These are phyloP conservation scores for Nebria salina DNA, from an alignment of 2,888 invertebrate species.

Conservation along the genomic window DNA sequence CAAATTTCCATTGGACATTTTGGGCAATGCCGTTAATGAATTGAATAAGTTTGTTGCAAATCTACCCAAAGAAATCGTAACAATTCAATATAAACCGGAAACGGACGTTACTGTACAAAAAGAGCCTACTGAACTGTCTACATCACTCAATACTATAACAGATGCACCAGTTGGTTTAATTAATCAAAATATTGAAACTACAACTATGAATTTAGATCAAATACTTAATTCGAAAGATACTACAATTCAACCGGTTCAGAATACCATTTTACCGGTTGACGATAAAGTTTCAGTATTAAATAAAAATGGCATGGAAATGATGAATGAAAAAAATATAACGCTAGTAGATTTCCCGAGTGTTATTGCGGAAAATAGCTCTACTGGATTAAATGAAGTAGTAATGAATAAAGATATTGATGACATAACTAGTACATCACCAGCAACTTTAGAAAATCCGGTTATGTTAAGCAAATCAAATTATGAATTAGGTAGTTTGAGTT, in stretches of 20 bases:
- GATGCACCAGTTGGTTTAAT: neutral
- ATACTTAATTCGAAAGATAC: neutral
- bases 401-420: no score
- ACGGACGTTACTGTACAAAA: neutral
- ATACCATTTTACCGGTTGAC: no score
- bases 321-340: no score
- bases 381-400: no score
- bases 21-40: constrained; percentile 16
- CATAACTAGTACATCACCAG: no score
- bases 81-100: neutral
- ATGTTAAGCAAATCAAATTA: no score
- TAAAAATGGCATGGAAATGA: no score
- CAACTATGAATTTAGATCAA: neutral
- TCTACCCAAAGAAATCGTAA: constrained; percentile 13
- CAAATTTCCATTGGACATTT: neutral
- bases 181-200: neutral
- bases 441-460: no score
- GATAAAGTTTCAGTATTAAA: no score
- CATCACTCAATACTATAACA: constrained; percentile 14
- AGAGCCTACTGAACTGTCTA: neutral
- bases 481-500: no score
- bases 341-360: no score
- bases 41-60: constrained; percentile 23
- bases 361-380: no score
- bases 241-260: neutral